Evolutionary conservation across 2,888 invertebrate species (phyloP), one percentile per base, ranked within the genome.

Genomic region (Tipula confusa): DNA sequence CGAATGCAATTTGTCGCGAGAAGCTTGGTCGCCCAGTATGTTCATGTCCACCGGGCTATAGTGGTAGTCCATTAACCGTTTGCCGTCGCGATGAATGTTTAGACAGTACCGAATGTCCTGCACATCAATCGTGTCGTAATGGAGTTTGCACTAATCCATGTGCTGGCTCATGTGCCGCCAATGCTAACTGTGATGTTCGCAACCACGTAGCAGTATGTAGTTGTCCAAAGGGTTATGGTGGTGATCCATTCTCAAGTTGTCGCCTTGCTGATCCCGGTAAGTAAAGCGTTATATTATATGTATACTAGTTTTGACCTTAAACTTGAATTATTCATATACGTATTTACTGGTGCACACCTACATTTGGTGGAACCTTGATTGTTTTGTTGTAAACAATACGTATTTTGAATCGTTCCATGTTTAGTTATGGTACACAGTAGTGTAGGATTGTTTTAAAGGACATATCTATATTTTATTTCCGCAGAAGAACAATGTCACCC

Each of bases 401-500:
- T 82, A 36, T 82, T 36, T 38, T 82, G 33, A 38, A 36, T 33
- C 24, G n/a, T 13, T 33, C n/a, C 33, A 18, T 7, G 18, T 31
- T 82, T 31, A 43, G 28, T 82, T 82, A 43, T 82, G 36, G 18
- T 82, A 7, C 18, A 29, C 4, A 13, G 3, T 28, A 38, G 38
- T 82, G 36, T 36, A 36, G 36, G 31, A 33, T 36, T 82, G 15
- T 9, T 82, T 82, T 82, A 15, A 28, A 9, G 31, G 31, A 33
- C 33, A 33, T 82, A 24, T 64, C 18, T 64, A 64, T 48, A 48
- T 64, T 64, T 82, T 36, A 18, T 82, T 82, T 82, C 31, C 18
- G 82, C 36, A 96, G 96, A 95, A 90, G 96, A 95, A 87, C 92
- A 94, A 79, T 96, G 96, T 88, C 94, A 94, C 87, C 96, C 95